Conservation (phyloP, 2,888 invertebrate species). For the Orchesella flavescens region DNA sequence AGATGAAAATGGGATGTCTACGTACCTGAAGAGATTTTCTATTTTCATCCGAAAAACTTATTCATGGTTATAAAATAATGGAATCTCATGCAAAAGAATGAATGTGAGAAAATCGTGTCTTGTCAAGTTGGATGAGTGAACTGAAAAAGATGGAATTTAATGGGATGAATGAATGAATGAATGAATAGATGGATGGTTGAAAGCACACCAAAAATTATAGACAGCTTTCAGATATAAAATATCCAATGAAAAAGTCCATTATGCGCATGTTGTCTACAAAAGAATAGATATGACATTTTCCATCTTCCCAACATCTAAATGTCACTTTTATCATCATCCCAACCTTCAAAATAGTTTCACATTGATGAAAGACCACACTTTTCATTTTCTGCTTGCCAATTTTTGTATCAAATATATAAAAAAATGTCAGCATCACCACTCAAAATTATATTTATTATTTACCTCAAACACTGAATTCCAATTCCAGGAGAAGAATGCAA, state of each 20-base stretch:
- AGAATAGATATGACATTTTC: background rate
- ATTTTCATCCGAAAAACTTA: background rate
- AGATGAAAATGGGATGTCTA: background rate
- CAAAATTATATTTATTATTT: slow-evolving; percentile 23
- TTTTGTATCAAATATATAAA: background rate
- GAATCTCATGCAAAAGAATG: slow-evolving; percentile 14
- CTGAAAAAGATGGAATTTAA: slow-evolving; percentile 31
- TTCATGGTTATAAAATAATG: slow-evolving; percentile 26
- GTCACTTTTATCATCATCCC: background rate
- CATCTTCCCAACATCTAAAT: background rate
- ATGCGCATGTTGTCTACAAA: background rate
- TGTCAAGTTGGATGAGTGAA: slow-evolving; percentile 37
- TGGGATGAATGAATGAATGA: slow-evolving; percentile 21
- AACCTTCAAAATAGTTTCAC: background rate
- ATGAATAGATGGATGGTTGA: slow-evolving; percentile 9
- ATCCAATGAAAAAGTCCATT: background rate
- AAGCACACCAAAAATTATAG: background rate
- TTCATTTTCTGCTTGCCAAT: background rate
- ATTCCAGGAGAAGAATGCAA: no score
- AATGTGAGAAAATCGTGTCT: slow-evolving; percentile 47
- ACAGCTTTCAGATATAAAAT: no score
- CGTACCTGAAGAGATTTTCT: slow-evolving; percentile 4
- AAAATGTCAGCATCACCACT: background rate
- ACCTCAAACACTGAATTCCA: background rate
- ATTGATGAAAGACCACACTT: background rate